Evolutionary conservation across 2,888 invertebrate genomes (phyloP).

Genomic region (Nymphalis c-album): DNA sequence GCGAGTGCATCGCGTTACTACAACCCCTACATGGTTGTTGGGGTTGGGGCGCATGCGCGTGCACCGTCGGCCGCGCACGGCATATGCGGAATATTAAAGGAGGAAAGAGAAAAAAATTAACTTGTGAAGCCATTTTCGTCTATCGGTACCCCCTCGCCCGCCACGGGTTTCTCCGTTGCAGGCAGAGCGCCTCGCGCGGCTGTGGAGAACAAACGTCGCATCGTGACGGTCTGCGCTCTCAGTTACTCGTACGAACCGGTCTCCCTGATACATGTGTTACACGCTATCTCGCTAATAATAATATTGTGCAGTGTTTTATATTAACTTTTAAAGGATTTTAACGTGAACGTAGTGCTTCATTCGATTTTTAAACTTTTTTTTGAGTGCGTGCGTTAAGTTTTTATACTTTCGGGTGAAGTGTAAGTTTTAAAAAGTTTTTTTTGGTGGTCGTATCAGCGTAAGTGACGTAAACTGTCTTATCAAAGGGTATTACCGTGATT

Average conservation of each 20-base stretch:
- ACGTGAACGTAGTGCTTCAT: constrained; percentile 34
- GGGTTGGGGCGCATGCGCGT: constrained; percentile 77
- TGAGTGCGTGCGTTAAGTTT: constrained; percentile 34
- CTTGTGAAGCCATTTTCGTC: constrained; percentile 82
- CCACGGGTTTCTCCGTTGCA: constrained; percentile 67
- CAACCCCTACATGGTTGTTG: constrained; percentile 69
- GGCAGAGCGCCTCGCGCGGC: constrained; percentile 70
- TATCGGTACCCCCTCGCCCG: constrained; percentile 75
- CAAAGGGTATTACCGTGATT: constrained; percentile 46
- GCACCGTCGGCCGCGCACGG: constrained; percentile 73
- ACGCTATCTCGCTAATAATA: constrained; percentile 62
- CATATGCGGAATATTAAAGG: constrained; percentile 82
- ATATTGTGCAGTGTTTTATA: constrained; percentile 64
- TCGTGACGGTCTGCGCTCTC: constrained; percentile 33
- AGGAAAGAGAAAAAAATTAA: constrained; percentile 82
- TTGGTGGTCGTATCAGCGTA: constrained; percentile 43
- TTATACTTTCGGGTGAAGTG: constrained; percentile 61
- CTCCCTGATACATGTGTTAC: constrained; percentile 56
- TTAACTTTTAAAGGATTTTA: constrained; percentile 44
- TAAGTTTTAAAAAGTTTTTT: constrained; percentile 61
- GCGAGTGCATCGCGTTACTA: constrained; percentile 75
- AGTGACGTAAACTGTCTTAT: constrained; percentile 54
- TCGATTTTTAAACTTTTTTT: constrained; percentile 21
- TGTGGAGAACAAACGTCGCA: constrained; percentile 59
- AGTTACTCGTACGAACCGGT: constrained; percentile 54